Evolutionary conservation across 2,113 vertebrate species (phyloP).

Genomic region (Columbina picui): DNA sequence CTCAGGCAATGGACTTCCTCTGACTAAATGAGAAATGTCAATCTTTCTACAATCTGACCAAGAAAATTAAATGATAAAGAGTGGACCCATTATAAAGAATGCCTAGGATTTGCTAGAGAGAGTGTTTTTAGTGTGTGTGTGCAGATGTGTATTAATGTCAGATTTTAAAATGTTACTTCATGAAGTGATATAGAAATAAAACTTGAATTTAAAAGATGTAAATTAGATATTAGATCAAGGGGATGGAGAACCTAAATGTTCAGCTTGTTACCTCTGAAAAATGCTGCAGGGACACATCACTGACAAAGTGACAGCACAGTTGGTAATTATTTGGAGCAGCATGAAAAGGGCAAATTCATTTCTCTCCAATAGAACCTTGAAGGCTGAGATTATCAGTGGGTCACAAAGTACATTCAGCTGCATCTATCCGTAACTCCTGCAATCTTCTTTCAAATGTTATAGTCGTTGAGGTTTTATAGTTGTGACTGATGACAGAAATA

Average conservation of each 20-base stretch:
- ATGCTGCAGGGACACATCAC: neutral
- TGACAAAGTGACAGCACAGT: neutral
- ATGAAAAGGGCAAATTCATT: conserved; percentile 34
- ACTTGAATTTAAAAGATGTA: neutral
- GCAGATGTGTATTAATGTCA: neutral
- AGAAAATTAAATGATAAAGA: neutral
- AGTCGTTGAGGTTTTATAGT: neutral
- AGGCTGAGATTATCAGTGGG: neutral
- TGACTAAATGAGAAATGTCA: conserved; percentile 40
- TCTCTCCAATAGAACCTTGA: neutral
- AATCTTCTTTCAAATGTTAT: neutral
- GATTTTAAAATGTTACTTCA: neutral
- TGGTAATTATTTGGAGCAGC: conserved; percentile 41
- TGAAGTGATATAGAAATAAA: neutral
- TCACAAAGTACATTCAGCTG: neutral
- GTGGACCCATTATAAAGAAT: neutral
- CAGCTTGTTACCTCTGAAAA: conserved; percentile 15
- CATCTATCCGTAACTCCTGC: neutral
- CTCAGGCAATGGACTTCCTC: neutral
- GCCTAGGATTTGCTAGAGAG: neutral
- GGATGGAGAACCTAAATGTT: neutral
- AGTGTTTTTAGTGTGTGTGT: neutral
- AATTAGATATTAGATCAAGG: neutral
- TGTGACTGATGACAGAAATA: neutral
- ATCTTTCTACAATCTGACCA: neutral